phyloP scores from a whole-genome alignment of 1,140 invertebrate genomes.

The Scaptomyza pallida region DNA sequence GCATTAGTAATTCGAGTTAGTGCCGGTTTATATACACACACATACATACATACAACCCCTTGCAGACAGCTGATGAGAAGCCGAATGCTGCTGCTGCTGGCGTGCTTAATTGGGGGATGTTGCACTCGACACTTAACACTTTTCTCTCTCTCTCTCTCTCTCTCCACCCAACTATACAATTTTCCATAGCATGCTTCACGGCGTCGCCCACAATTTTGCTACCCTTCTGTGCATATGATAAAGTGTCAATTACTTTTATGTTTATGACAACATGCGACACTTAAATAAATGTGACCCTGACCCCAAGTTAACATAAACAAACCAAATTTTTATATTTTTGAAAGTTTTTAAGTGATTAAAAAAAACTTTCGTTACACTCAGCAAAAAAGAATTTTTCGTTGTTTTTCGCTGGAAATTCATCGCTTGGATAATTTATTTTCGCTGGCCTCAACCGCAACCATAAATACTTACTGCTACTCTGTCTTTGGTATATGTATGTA shows the following conservation, averaged over 20 bases:
- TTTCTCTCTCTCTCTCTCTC: too few relatives aligned
- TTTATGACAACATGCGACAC: not conserved
- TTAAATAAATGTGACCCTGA: not conserved
- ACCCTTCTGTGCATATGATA: not conserved
- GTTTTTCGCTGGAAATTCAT: constrained; percentile 39
- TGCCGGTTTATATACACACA: not conserved
- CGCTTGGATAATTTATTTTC: constrained; percentile 24
- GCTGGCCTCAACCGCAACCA: constrained; percentile 29
- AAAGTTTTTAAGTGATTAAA: not conserved
- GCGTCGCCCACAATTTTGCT: constrained; percentile 13
- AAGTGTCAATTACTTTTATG: constrained; percentile 24
- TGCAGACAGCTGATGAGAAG: constrained; percentile 40
- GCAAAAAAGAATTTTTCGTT: constrained; percentile 29
- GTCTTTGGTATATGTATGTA: not conserved
- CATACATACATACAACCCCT: constrained; percentile 37
- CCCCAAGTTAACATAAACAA: not conserved
- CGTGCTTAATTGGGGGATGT: constrained; percentile 30
- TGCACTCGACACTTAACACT: constrained; percentile 16
- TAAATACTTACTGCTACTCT: constrained; percentile 13
- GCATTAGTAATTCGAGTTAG: constrained; percentile 63
- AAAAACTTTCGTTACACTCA: too few relatives aligned
- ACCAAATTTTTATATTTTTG: not conserved
- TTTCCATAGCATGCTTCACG: constrained; percentile 34
- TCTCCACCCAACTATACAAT: not conserved
- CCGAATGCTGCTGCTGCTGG: constrained; percentile 7